Conservation (phyloP, 2,113 vertebrate species). For the Tangachromis dhanisi region DNA sequence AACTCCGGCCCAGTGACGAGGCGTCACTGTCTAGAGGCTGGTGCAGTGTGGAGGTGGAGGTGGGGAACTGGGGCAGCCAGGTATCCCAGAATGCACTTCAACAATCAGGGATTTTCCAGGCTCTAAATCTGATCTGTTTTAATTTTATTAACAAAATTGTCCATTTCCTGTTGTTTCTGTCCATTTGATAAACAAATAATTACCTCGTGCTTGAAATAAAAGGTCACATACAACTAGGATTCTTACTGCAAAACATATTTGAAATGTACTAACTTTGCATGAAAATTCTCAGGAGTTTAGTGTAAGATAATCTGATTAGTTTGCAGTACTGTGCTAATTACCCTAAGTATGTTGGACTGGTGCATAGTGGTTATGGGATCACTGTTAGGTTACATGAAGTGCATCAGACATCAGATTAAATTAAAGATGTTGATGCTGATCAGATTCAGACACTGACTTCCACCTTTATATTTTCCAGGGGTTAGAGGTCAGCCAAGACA, state of each 20-base stretch:
- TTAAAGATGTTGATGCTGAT: background rate
- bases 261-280: background rate
- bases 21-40: background rate
- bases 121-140: background rate
- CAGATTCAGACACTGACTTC: background rate
- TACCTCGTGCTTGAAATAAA: background rate
- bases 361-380: background rate
- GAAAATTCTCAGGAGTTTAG: background rate
- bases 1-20: background rate
- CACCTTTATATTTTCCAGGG: background rate
- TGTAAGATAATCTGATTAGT: background rate
- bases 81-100: background rate
- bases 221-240: background rate
- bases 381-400: background rate
- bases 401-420: background rate
- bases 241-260: background rate
- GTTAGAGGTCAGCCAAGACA: background rate
- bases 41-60: background rate
- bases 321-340: background rate
- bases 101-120: background rate
- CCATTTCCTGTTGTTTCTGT: background rate
- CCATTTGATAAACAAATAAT: background rate
- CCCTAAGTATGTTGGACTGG: background rate
- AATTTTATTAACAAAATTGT: background rate
- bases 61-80: background rate